phyloP scores from a whole-genome alignment of 1,140 invertebrate genomes.

The Phthorimaea operculella region DNA sequence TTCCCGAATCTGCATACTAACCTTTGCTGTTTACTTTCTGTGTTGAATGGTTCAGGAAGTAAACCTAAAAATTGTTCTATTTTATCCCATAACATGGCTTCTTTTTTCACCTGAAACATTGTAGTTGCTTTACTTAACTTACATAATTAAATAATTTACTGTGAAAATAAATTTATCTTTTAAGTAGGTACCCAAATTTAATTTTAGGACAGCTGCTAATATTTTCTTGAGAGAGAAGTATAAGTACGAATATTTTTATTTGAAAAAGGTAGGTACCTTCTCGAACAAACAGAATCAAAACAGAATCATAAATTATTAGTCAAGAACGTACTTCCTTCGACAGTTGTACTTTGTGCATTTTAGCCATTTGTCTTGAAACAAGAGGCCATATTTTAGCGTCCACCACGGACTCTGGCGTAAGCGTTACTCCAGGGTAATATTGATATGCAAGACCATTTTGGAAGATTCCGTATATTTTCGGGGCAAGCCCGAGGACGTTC shows the following conservation, averaged over 20 bases:
- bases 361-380: conserved; percentile 83
- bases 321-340: conserved; percentile 73
- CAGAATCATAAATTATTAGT: no score
- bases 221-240: no score
- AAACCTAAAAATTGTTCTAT: conserved; percentile 79
- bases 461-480: conserved; percentile 90
- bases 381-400: conserved; percentile 77
- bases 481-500: conserved; percentile 80
- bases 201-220: no score
- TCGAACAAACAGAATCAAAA: no score
- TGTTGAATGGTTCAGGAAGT: conserved; percentile 74
- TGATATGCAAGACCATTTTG: conserved; percentile 95
- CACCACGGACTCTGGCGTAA: conserved; percentile 78
- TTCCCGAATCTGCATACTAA: conserved; percentile 26
- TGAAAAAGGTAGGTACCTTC: no score
- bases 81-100: conserved; percentile 80
- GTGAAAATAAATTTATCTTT: no score
- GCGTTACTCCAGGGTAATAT: conserved; percentile 85
- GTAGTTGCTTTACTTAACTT: background rate
- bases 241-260: no score
- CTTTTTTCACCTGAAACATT: conserved; percentile 37
- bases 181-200: no score
- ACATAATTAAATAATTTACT: no score
- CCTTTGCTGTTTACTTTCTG: conserved; percentile 73
- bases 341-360: conserved; percentile 84